phyloP scores from a whole-genome alignment of 1,140 invertebrate species.

The Temnothorax curvispinosus region DNA sequence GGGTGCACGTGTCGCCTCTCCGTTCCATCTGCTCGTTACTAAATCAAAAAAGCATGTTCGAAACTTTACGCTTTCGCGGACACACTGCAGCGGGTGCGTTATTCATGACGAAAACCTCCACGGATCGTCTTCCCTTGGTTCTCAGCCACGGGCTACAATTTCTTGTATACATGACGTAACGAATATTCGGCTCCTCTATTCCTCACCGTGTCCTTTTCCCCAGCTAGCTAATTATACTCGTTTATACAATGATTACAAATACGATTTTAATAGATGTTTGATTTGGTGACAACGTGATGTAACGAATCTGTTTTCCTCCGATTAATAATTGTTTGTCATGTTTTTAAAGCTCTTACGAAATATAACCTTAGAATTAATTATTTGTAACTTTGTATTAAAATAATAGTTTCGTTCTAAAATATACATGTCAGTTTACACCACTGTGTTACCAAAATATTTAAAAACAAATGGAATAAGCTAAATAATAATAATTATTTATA shows the following conservation, averaged over 20 bases:
- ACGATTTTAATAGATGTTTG: slow-evolving; percentile 20
- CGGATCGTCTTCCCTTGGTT: slow-evolving; percentile 64
- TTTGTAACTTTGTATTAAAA: background rate
- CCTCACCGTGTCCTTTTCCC: background rate
- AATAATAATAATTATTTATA: background rate
- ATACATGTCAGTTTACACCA: too few species aligned
- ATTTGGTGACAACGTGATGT: background rate
- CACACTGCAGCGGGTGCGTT: slow-evolving; percentile 64
- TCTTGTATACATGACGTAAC: slow-evolving; percentile 68
- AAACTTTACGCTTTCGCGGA: slow-evolving; percentile 56
- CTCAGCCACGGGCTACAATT: slow-evolving; percentile 67
- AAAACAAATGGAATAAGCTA: background rate
- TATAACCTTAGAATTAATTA: background rate
- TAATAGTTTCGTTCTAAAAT: background rate
- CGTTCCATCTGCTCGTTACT: slow-evolving; percentile 54
- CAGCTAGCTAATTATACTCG: slow-evolving; percentile 33
- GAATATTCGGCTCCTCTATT: slow-evolving; percentile 30
- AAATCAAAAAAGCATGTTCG: slow-evolving; percentile 57
- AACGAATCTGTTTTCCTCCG: background rate
- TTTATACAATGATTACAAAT: slow-evolving; percentile 13
- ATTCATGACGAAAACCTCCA: slow-evolving; percentile 73
- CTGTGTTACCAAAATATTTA: background rate
- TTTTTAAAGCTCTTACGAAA: background rate
- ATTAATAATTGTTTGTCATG: background rate
- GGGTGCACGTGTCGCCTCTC: slow-evolving; percentile 49